Percentiles rank a stretch among this genome's conserved stretches.
These are phyloP conservation scores for Podiceps cristatus DNA, from an alignment of 2,113 vertebrate species.

Conservation along the genomic window DNA sequence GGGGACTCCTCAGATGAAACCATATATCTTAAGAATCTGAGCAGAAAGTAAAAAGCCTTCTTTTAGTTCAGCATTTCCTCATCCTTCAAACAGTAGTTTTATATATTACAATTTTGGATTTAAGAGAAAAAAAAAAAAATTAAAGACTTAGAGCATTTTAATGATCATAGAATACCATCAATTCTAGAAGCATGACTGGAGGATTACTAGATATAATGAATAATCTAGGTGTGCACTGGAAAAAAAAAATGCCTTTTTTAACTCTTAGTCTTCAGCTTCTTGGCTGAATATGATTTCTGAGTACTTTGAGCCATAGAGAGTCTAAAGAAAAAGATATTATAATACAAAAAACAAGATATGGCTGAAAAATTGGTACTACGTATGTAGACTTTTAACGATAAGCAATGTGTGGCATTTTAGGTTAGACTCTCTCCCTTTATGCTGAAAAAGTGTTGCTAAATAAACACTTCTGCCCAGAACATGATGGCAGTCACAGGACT, in stretches of 20 bases:
- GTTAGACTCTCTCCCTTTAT: not conserved
- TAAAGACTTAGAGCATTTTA: not conserved
- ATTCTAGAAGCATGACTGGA: not conserved
- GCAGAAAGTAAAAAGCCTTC: not conserved
- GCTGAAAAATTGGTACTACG: not conserved
- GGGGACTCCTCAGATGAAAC: not conserved
- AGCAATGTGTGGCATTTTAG: not conserved
- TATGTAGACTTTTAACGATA: not conserved
- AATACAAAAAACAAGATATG: rapidly evolving
- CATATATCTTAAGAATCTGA: not conserved
- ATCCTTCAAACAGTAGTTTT: not conserved
- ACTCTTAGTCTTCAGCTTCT: not conserved
- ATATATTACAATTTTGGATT: not conserved
- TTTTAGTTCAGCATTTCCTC: not conserved
- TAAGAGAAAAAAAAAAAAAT: not conserved
- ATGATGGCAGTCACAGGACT: not conserved
- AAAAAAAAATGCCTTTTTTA: not conserved
- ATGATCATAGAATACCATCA: not conserved
- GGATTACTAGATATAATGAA: not conserved
- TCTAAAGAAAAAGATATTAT: not conserved
- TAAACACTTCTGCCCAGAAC: not conserved
- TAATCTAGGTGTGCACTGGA: not conserved
- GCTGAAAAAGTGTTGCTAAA: not conserved
- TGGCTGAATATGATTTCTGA: not conserved
- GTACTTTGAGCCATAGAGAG: not conserved